Base-by-base conservation (phyloP, 1,140 invertebrate genomes). In the Dinothrombium tinctorium region DNA sequence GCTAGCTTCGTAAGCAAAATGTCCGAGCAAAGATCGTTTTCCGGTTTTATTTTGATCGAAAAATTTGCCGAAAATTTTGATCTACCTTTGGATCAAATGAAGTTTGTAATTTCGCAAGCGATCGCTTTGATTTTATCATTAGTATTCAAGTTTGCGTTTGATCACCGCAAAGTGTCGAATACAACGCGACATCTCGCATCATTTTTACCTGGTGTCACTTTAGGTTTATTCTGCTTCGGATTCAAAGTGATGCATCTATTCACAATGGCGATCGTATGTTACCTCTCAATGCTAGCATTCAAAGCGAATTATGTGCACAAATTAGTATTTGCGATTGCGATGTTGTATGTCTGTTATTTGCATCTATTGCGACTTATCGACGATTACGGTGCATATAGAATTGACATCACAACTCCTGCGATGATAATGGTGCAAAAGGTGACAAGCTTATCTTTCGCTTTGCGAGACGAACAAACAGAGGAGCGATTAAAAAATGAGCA, bases 351-450 rank as follows among this genome's bases (percentile, higher is more conserved):
- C 36, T 76, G 81, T 3, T 69, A 69, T 46, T 66, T 83, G 33
- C 86, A 92, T 59, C 60, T 86, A 43, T 74, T 82, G 60, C 64
- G 83, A 35, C 74, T 82, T 60, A 67, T 81, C 22, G 84, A 83
- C 54, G 73, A 83, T 55, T 81, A 84, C 52, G 79, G 73, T 41
- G 74, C 75, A 31, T 86, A 81, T 55, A 72, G 72, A 14, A 58
- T 92, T 40, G 86, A 94, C 58, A 77, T 94, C 47, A 89, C 83
- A 51, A 81, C 81, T 66, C 57, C 86, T 71, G 33, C 94, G 47
- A 95, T 95, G 89, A 81, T 95, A 33, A 15, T 25, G 59, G 86
- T 81, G 2, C 84, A 94, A 59, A 87, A 90, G 62, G 73, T 90
- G 9, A 89, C 81, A 25, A 80, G 77, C 51, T 57, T 95, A 26